A percentile compares a stretch with the other conserved stretches of the same genome.
These are phyloP conservation scores for Lota lota DNA, from an alignment of 2,113 vertebrate genomes.

Conservation along the genomic window DNA sequence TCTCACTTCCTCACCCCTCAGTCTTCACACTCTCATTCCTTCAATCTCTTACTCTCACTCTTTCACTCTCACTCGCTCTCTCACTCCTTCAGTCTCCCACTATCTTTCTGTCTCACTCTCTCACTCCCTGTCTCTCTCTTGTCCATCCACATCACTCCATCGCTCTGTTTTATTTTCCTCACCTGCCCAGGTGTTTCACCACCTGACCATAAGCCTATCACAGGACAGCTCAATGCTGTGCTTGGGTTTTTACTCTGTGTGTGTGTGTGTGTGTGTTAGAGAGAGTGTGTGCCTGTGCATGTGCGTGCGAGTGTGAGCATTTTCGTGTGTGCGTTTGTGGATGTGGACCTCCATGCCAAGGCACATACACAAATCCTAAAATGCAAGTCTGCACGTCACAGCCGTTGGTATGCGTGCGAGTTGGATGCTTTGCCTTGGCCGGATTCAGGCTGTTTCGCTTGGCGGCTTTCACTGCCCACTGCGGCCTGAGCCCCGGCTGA, in stretches of 20 bases:
- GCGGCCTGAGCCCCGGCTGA: constrained; percentile 39
- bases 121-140: too few species aligned
- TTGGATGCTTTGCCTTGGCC: constrained; percentile 39
- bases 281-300: background rate
- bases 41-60: background rate
- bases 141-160: background rate
- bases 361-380: too few species aligned
- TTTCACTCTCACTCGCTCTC: background rate
- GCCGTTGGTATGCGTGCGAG: background rate
- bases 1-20: background rate
- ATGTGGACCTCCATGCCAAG: background rate
- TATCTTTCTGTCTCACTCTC: background rate
- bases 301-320: background rate
- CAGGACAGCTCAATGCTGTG: background rate
- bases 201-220: background rate
- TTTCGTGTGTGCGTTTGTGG: background rate
- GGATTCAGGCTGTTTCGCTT: too few species aligned
- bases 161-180: background rate
- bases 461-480: background rate
- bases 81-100: background rate
- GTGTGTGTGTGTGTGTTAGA: background rate
- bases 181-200: constrained; percentile 5
- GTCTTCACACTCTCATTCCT: background rate
- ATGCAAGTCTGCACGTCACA: background rate
- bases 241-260: background rate